Conservation (phyloP, 1,140 invertebrate species). For the Harpegnathos saltator region DNA sequence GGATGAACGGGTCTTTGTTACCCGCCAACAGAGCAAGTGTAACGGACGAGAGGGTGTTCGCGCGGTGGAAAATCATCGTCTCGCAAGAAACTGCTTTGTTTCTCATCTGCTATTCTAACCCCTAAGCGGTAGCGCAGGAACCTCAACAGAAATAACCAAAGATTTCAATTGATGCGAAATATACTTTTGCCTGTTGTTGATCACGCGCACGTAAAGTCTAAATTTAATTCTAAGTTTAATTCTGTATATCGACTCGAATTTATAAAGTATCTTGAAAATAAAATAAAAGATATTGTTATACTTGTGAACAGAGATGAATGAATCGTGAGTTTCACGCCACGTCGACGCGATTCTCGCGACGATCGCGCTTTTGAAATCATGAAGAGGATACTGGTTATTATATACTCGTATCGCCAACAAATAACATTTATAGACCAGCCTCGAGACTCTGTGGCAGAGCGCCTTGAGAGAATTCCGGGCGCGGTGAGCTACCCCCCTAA, state of each 20-base stretch:
- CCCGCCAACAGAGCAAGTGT: slow-evolving; percentile 80
- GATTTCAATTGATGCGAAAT: too few relatives aligned
- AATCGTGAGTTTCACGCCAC: background rate
- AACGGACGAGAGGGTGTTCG: slow-evolving; percentile 78
- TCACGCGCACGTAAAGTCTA: background rate
- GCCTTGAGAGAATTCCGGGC: slow-evolving; percentile 49
- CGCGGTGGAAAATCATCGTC: slow-evolving; percentile 57
- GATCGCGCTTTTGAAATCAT: slow-evolving; percentile 18
- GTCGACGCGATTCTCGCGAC: background rate
- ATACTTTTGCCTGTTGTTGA: background rate
- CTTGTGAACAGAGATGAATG: background rate
- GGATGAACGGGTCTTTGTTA: slow-evolving; percentile 59
- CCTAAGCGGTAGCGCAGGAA: background rate
- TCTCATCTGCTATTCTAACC: background rate
- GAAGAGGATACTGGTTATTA: slow-evolving; percentile 43
- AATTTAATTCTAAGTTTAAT: too few relatives aligned
- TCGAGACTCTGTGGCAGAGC: slow-evolving; percentile 22
- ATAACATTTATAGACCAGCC: slow-evolving; percentile 54
- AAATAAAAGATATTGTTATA: background rate
- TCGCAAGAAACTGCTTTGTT: slow-evolving; percentile 33
- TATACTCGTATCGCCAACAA: slow-evolving; percentile 18
- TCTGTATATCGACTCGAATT: too few relatives aligned
- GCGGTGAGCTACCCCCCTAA: slow-evolving; percentile 73
- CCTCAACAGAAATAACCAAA: background rate
- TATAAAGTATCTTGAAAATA: background rate